A percentile compares a stretch with the other conserved stretches of the same genome.
phyloP scores from a whole-genome alignment of 2,888 invertebrate species.

The Mantis religiosa region DNA sequence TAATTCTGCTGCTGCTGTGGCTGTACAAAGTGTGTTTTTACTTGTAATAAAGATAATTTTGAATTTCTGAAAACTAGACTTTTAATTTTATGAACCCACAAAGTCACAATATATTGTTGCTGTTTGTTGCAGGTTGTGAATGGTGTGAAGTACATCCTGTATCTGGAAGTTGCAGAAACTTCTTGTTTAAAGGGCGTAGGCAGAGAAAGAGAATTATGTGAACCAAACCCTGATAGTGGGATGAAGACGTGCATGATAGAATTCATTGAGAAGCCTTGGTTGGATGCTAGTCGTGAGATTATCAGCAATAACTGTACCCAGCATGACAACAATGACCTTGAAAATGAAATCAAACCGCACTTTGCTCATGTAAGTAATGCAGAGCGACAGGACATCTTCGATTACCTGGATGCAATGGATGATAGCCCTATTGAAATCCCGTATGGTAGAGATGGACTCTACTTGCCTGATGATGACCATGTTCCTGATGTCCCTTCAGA shows the following conservation, averaged over 20 bases:
- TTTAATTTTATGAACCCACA: too few relatives aligned
- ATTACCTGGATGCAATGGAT: conserved; percentile 22
- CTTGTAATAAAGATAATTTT: too few relatives aligned
- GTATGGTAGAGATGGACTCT: conserved; percentile 13
- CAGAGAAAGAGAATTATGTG: conserved; percentile 40
- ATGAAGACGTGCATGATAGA: conserved; percentile 55
- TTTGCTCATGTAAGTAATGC: conserved; percentile 17
- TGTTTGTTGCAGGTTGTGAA: conserved; percentile 51
- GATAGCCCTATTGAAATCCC: neutral
- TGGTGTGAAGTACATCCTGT: conserved; percentile 56
- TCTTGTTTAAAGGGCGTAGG: conserved; percentile 44
- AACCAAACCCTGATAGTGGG: conserved; percentile 34
- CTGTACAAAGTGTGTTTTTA: too few relatives aligned
- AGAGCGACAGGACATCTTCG: conserved; percentile 16
- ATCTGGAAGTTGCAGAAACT: conserved; percentile 50
- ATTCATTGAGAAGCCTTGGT: conserved; percentile 63
- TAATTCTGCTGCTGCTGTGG: too few relatives aligned
- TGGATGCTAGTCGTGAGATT: conserved; percentile 54
- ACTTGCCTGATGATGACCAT: neutral
- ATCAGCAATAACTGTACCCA: conserved; percentile 62
- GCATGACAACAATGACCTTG: conserved; percentile 37
- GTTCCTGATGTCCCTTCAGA: neutral
- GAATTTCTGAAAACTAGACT: too few relatives aligned
- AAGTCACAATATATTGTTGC: neutral
- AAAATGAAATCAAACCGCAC: conserved; percentile 40